A percentile compares a stretch with the other conserved stretches of the same genome.
These are phyloP conservation scores for Lophochroa leadbeateri DNA, from an alignment of 2,113 vertebrate species.

Conservation along the genomic window DNA sequence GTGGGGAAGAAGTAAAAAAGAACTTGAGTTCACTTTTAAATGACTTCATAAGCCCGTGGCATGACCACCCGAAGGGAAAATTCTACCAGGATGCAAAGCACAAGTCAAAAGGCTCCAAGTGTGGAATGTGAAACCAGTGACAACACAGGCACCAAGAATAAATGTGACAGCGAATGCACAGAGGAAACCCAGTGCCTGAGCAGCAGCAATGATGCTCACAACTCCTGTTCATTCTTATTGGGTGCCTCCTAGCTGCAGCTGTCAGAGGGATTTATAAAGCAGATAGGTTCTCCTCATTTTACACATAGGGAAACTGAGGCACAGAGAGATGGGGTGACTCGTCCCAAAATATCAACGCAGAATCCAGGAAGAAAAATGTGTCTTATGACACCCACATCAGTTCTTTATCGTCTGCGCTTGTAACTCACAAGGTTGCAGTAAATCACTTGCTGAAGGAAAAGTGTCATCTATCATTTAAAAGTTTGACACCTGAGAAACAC, in stretches of 20 bases:
- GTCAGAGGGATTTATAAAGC: neutral
- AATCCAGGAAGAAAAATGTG: neutral
- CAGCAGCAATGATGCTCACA: neutral
- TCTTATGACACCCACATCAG: neutral
- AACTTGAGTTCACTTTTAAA: neutral
- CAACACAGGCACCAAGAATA: neutral
- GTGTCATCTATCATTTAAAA: neutral
- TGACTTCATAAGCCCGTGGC: neutral
- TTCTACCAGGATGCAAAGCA: neutral
- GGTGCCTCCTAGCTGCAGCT: neutral
- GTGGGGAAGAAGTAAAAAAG: neutral
- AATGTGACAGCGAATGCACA: neutral
- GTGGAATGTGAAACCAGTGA: neutral
- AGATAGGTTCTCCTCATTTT: neutral
- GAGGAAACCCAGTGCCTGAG: neutral
- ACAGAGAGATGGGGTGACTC: neutral
- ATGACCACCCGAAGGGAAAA: neutral
- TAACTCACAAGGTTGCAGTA: neutral
- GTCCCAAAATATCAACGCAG: neutral
- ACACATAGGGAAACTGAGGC: neutral
- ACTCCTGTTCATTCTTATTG: accelerated
- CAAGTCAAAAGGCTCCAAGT: neutral
- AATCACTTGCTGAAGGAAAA: neutral
- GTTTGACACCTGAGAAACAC: neutral
- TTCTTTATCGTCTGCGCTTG: neutral